Percentiles rank a stretch among this genome's conserved stretches.
Evolutionary conservation across 2,113 vertebrate genomes (phyloP).

Genomic region (Microtus ochrogaster): DNA sequence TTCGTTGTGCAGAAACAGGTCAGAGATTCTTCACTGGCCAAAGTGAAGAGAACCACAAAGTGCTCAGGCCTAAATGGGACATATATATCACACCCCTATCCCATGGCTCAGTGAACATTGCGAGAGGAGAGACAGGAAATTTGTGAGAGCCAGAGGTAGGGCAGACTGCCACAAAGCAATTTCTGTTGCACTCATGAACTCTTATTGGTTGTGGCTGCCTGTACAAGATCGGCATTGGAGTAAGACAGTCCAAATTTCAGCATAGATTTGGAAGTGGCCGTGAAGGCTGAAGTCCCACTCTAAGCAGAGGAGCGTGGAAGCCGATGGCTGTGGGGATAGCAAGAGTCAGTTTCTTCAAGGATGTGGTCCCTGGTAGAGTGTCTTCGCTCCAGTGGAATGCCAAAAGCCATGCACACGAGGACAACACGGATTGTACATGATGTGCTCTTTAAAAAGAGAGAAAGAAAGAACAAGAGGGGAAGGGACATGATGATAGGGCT

Average conservation of each 20-base stretch:
- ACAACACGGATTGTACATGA: no score
- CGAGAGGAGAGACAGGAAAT: neutral
- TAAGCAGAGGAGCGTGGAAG: no score
- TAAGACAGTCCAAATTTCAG: neutral
- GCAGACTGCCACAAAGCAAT: neutral
- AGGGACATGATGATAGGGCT: no score
- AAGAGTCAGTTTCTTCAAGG: neutral
- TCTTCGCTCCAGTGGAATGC: neutral
- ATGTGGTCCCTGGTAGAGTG: neutral
- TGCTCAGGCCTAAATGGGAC: neutral
- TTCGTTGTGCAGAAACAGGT: neutral
- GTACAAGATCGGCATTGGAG: neutral
- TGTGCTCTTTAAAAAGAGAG: neutral
- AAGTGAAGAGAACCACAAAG: neutral
- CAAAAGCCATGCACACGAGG: neutral
- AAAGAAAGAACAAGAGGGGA: neutral
- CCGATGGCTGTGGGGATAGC: neutral
- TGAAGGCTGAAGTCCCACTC: no score
- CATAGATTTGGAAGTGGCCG: neutral
- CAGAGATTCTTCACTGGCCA: neutral
- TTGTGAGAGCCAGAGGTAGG: neutral
- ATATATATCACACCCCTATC: neutral
- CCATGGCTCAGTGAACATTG: neutral
- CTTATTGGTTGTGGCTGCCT: neutral
- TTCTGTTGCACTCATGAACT: neutral